A percentile compares a stretch with the other conserved stretches of the same genome.
These are phyloP conservation scores for Perca flavescens DNA, from an alignment of 2,113 vertebrate genomes.

Conservation along the genomic window DNA sequence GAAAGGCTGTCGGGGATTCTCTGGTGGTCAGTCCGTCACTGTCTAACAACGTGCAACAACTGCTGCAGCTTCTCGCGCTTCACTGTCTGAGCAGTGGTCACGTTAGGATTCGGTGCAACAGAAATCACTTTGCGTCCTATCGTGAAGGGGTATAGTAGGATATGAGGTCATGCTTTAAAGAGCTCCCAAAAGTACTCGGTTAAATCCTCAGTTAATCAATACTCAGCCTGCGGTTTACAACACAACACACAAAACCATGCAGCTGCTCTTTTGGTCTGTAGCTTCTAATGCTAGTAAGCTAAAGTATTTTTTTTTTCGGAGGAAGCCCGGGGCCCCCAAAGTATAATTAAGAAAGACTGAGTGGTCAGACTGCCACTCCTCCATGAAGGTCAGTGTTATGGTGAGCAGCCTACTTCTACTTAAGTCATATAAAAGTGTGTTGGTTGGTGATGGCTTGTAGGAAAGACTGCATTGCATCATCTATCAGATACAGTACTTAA, in stretches of 20 bases:
- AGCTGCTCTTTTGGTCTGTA: neutral
- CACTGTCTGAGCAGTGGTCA: neutral
- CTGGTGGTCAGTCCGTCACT: slow-evolving; percentile 14
- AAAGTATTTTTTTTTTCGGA: too few relatives aligned
- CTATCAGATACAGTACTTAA: neutral
- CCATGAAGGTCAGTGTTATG: neutral
- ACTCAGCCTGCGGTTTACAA: slow-evolving; percentile 4
- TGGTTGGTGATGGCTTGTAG: neutral
- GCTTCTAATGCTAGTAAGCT: neutral
- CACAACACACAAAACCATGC: slow-evolving; percentile 2
- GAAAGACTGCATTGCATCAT: neutral
- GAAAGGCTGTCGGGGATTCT: slow-evolving; percentile 42
- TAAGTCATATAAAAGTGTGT: neutral
- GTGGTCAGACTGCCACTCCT: neutral
- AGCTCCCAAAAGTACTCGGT: slow-evolving; percentile 36
- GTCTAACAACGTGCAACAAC: slow-evolving; percentile 4
- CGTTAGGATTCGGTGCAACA: neutral
- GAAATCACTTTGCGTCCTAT: neutral
- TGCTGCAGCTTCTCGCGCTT: neutral
- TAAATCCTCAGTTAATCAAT: slow-evolving; percentile 48
- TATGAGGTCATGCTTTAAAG: slow-evolving; percentile 32
- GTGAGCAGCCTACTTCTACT: neutral
- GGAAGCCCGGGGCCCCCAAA: too few relatives aligned
- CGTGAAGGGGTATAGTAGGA: neutral
- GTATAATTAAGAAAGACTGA: slow-evolving; percentile 25